Evolutionary conservation across 1,140 invertebrate species (phyloP), one percentile per base, ranked within the genome.

Genomic region (Pteromalus puparum): DNA sequence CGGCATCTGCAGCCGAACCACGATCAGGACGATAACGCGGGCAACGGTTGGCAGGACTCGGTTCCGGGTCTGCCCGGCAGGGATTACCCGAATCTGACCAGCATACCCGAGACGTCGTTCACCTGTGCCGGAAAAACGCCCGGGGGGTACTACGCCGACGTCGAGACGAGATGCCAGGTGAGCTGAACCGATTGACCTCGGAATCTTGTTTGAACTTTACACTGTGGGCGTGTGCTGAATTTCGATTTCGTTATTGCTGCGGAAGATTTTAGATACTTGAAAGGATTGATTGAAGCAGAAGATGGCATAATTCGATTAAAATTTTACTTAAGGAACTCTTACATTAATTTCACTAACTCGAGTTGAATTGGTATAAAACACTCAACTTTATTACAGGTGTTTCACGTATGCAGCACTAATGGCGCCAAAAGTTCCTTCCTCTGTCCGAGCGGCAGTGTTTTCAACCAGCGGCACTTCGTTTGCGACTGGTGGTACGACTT

Each of bases 101-200:
- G 89, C 85, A 92, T 95, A 87, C 95, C 95, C 0, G 90, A 93
- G 84, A 95, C 95, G 5, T 92, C 92, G 21, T 96, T 96, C 89
- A 92, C 90, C 28, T 96, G 95, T 87, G 89, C 87, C n/a, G 94
- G 92, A 72, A 95, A 94, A 90, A 92, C 93, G 74, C 91, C 93
- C 12, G 95, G 95, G 15, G 94, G 95, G 21, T 95, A 95, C 89
- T 95, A 95, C 88, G 95, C 95, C 0, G 95, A 95, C 88, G 89
- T 92, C 6, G 94, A 95, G 83, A 93, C 91, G 15, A 90, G 93
- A 81, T 94, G 93, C 86, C 93, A 94, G 90, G 92, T 92, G 76
- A 34, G 87, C 7, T 53, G 18, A 61, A n/a, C 15, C 6, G 18
- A 21, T 61, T n/a, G 53, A 61, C 53, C 53, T 61, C 18, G 18